Percentiles rank a stretch among this genome's conserved stretches.
These are phyloP conservation scores for Hybognathus amarus DNA, from an alignment of 2,797 vertebrate genomes.

Conservation along the genomic window DNA sequence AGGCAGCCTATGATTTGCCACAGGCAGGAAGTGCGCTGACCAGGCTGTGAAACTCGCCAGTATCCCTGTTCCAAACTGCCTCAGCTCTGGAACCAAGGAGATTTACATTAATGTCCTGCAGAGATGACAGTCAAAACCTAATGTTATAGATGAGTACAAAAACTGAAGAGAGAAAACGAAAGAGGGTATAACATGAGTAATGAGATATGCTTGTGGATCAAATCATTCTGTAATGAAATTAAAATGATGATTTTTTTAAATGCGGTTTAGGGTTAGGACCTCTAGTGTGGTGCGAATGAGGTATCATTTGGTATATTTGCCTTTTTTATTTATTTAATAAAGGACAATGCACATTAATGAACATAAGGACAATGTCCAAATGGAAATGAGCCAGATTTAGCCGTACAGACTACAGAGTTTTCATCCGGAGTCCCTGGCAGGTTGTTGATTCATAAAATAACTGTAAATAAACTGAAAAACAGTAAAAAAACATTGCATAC, in stretches of 20 bases:
- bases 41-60: slow-evolving; percentile 65
- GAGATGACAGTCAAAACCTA: slow-evolving; percentile 55
- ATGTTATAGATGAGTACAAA: slow-evolving; percentile 57
- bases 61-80: slow-evolving; percentile 56
- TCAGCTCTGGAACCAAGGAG: slow-evolving; percentile 70
- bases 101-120: slow-evolving; percentile 79
- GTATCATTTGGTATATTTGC: too few species aligned
- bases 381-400: too few species aligned
- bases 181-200: background rate
- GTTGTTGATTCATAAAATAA: too few species aligned
- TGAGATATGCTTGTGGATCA: slow-evolving; percentile 10
- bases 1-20: slow-evolving; percentile 69
- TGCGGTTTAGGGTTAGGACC: background rate
- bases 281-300: background rate
- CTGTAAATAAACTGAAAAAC: too few species aligned
- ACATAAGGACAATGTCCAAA: too few species aligned
- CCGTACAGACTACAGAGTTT: too few species aligned
- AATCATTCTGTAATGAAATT: slow-evolving; percentile 13
- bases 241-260: slow-evolving; percentile 12
- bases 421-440: too few species aligned
- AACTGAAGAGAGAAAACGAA: background rate
- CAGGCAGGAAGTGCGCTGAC: slow-evolving; percentile 72
- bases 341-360: too few species aligned
- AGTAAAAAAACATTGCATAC: too few species aligned
- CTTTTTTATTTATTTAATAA: too few species aligned